Percentiles rank a stretch among this genome's conserved stretches.
phyloP scores from a whole-genome alignment of 2,113 vertebrate genomes.

The Myrmecophaga tridactyla region DNA sequence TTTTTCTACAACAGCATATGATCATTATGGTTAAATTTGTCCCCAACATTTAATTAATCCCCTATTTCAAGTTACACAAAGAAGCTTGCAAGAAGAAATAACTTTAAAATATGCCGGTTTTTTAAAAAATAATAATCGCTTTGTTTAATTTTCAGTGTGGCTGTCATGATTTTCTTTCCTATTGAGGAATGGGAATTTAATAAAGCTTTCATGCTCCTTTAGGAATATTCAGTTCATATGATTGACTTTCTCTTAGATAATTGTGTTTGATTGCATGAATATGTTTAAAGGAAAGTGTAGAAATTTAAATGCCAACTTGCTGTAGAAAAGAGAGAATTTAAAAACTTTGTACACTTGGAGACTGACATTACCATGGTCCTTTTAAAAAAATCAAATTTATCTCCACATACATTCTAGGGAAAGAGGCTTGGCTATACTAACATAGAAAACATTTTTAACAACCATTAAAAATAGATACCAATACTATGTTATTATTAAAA shows the following conservation, averaged over 20 bases:
- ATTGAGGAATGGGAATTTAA: conserved; percentile 15
- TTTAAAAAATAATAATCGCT: conserved; percentile 43
- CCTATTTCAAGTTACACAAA: conserved; percentile 49
- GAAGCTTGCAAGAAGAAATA: conserved; percentile 4
- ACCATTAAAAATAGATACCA: background rate
- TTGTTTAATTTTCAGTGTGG: conserved; percentile 22
- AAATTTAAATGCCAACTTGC: conserved; percentile 47
- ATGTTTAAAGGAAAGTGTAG: conserved; percentile 18
- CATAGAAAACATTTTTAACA: background rate
- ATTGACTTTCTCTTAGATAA: conserved; percentile 12
- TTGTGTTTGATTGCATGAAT: conserved; percentile 26
- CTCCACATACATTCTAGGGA: background rate
- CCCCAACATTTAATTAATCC: conserved; percentile 30
- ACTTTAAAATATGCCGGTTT: conserved; percentile 48
- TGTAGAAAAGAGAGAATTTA: conserved; percentile 1
- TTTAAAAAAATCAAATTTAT: background rate
- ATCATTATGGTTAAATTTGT: background rate
- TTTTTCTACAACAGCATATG: background rate
- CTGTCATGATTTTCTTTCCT: conserved; percentile 19
- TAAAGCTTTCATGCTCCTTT: background rate
- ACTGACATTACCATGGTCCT: background rate
- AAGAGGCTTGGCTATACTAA: background rate
- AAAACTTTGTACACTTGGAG: background rate
- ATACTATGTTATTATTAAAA: background rate
- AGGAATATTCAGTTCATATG: conserved; percentile 9